phyloP scores from a whole-genome alignment of 1,140 invertebrate species.

The Trachymyrmex septentrionalis region DNA sequence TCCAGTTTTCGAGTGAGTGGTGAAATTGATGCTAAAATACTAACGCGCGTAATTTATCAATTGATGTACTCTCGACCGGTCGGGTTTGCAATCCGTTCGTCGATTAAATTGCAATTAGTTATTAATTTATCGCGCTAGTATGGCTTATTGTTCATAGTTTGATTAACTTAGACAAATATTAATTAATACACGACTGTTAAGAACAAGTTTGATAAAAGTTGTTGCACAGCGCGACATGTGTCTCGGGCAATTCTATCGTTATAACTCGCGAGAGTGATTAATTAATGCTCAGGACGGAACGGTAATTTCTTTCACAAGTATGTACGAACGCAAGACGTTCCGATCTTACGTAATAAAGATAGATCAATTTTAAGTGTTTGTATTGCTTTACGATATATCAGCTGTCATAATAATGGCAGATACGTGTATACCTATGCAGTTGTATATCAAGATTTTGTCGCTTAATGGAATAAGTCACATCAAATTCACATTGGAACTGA shows the following conservation, averaged over 20 bases:
- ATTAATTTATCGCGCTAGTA: not conserved
- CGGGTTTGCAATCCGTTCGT: no score
- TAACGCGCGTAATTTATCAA: constrained; percentile 39
- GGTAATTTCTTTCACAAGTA: constrained; percentile 7
- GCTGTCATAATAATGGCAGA: not conserved
- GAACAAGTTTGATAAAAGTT: not conserved
- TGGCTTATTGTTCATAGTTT: no score
- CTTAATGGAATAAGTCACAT: constrained; percentile 22
- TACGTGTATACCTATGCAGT: not conserved
- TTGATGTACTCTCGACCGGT: constrained; percentile 43
- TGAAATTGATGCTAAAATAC: constrained; percentile 57
- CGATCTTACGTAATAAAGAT: constrained; percentile 9
- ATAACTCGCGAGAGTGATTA: constrained; percentile 11
- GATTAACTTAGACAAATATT: not conserved
- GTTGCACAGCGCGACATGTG: not conserved
- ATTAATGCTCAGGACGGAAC: not conserved
- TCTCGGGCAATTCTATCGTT: not conserved
- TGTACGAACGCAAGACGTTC: not conserved
- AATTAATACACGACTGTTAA: not conserved
- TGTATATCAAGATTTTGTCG: not conserved
- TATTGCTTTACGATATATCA: constrained; percentile 4
- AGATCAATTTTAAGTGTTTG: no score
- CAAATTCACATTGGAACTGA: constrained; percentile 16
- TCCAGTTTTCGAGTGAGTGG: constrained; percentile 68
- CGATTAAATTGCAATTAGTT: constrained; percentile 26